Base-by-base conservation (phyloP, 2,797 vertebrate genomes). In the Crocidura indochinensis region DNA sequence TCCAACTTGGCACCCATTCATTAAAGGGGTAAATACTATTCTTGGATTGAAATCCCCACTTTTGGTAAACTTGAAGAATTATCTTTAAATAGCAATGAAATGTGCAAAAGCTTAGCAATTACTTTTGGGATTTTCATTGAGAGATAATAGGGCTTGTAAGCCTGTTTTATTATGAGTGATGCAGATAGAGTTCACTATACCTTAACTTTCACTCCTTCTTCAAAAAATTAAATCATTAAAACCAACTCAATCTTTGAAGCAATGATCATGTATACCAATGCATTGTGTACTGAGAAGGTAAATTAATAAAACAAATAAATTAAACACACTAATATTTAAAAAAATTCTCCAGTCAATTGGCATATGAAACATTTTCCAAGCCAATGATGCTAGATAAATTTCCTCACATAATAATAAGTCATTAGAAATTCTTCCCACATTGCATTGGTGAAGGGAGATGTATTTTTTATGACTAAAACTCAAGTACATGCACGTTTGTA, bases 1-100 rank as follows among this genome's bases (percentile, higher is more conserved):
- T 97, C 92, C 94, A 97, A 91, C 81, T 93, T 97, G 96, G 96
- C 96, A 97, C 79, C 64, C 87, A 62, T 20, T 91, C 22, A 60
- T 15, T 60, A 20, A 60, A 20, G 53, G 94, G 95, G 38, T 96
- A 98, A 98, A 97, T 53, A 89, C 88, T 96, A 93, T 75, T 92
- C 93, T 95, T 94, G 92, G 49, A 94, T 74, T 81, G 94, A 88
- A 75, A 95, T 87, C 60, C 38, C 14, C 53, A 53, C 44, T 60
- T 62, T 6, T 79, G 44, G 85, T 80, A 71, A 96, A 94, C 62
- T 83, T 73, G 93, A 10, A 77, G 10, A 29, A 83, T 80, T 84
- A 92, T 92, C 82, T 78, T 93, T 92, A 95, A 88, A 49, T 27
- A 93, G 77, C 92, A 92, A 93, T 86, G 89, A 91, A 96, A 81